phyloP scores from a whole-genome alignment of 1,140 invertebrate species.

The Bombus picipes region DNA sequence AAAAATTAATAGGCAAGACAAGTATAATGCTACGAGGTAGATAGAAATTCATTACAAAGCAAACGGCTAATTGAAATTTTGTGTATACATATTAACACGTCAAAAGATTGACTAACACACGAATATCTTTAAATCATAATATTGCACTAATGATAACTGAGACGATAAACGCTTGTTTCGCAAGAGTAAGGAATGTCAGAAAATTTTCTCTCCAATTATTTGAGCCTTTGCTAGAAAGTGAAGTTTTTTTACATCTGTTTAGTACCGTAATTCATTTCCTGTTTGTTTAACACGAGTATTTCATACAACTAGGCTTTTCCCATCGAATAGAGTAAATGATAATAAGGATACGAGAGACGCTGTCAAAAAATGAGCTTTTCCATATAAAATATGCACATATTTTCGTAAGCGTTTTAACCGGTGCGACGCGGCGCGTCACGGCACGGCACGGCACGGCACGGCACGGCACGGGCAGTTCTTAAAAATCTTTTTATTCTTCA shows the following conservation, averaged over 20 bases:
- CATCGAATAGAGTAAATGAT: background rate
- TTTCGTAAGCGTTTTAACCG: background rate
- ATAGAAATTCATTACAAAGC: background rate
- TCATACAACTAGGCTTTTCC: background rate
- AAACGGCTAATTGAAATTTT: background rate
- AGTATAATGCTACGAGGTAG: background rate
- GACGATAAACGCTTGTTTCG: too few species aligned
- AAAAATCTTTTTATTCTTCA: slow-evolving; percentile 15
- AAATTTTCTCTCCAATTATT: background rate
- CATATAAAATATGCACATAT: background rate
- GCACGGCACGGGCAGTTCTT: background rate
- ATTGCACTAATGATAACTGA: too few species aligned
- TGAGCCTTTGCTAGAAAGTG: background rate
- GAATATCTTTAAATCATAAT: too few species aligned
- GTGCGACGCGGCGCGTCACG: too few species aligned
- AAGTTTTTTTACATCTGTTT: background rate
- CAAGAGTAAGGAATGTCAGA: background rate
- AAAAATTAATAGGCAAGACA: background rate
- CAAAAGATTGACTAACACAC: too few species aligned
- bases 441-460: too few species aligned
- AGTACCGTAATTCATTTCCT: background rate
- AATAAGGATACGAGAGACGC: background rate
- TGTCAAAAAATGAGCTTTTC: background rate
- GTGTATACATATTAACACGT: background rate
- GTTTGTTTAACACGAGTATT: background rate